phyloP scores from a whole-genome alignment of 2,797 vertebrate species.

The Neosilurus hyrtlii region DNA sequence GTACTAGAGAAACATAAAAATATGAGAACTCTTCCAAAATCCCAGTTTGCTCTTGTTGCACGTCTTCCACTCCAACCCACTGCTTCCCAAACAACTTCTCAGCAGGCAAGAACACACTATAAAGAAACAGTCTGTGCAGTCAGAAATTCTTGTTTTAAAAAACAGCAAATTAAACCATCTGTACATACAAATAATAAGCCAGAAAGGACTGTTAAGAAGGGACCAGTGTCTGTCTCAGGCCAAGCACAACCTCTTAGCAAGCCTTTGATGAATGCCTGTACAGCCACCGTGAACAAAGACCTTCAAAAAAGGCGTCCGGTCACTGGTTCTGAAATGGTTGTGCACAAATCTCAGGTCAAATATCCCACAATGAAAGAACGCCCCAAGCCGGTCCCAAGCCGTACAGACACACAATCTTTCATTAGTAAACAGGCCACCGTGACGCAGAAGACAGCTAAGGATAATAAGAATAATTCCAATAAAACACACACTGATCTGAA shows the following conservation, averaged over 20 bases:
- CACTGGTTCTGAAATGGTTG: neutral
- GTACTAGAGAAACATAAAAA: neutral
- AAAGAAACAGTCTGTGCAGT: neutral
- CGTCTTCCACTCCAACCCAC: neutral
- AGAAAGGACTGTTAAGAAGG: conserved; percentile 7
- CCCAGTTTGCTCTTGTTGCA: neutral
- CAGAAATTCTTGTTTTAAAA: conserved; percentile 8
- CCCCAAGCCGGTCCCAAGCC: neutral
- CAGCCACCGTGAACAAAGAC: neutral
- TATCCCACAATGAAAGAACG: neutral
- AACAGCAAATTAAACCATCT: conserved; percentile 1
- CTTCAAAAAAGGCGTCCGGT: neutral
- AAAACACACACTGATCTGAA: conserved; percentile 1
- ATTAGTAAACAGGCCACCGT: neutral
- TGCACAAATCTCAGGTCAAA: neutral
- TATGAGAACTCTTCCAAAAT: neutral
- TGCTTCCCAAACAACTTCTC: neutral
- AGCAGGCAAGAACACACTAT: neutral
- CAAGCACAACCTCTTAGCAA: neutral
- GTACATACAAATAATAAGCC: conserved; percentile 5
- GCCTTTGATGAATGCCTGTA: neutral
- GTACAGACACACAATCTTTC: neutral
- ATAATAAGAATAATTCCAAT: neutral
- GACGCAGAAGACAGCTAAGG: neutral
- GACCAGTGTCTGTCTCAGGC: neutral